Evolutionary conservation across 2,888 invertebrate genomes (phyloP).

Genomic region (Drosophila colorata): DNA sequence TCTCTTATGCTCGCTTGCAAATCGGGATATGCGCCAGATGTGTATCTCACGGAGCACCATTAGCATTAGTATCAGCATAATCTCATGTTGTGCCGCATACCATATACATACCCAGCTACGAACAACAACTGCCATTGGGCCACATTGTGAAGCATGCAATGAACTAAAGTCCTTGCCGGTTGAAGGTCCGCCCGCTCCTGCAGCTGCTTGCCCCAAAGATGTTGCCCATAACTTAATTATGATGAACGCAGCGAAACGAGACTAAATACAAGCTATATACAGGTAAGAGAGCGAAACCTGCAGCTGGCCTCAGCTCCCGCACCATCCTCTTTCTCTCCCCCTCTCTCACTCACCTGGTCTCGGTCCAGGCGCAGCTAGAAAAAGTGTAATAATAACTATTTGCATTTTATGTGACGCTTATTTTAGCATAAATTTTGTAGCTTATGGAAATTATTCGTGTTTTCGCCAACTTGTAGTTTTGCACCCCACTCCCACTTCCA

Average conservation of each 20-base stretch:
- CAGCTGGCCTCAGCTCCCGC: background rate
- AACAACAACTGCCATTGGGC: slow-evolving; percentile 18
- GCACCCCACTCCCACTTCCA: slow-evolving; percentile 12
- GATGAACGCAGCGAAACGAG: slow-evolving; percentile 51
- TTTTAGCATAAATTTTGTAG: slow-evolving; percentile 76
- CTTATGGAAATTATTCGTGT: slow-evolving; percentile 77
- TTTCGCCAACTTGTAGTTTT: slow-evolving; percentile 47
- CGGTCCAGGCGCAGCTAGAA: slow-evolving; percentile 40
- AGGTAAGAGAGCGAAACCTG: slow-evolving; percentile 22
- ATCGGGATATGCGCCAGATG: slow-evolving; percentile 24
- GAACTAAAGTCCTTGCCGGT: slow-evolving; percentile 42
- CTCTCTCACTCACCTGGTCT: background rate
- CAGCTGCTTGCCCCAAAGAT: background rate
- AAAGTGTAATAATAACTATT: slow-evolving; percentile 78
- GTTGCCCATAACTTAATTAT: slow-evolving; percentile 63
- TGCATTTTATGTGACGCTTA: slow-evolving; percentile 77
- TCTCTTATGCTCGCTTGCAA: slow-evolving; percentile 22
- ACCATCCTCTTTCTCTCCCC: background rate
- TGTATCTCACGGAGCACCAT: slow-evolving; percentile 48
- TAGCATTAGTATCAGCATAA: slow-evolving; percentile 65
- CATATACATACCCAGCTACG: background rate
- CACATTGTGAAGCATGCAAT: slow-evolving; percentile 46
- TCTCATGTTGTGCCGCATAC: slow-evolving; percentile 49
- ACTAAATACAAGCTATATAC: slow-evolving; percentile 32
- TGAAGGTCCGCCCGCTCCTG: background rate